Evolutionary conservation across 2,888 invertebrate species (phyloP), one percentile per base, ranked within the genome.

Genomic region (Dioctria linearis): DNA sequence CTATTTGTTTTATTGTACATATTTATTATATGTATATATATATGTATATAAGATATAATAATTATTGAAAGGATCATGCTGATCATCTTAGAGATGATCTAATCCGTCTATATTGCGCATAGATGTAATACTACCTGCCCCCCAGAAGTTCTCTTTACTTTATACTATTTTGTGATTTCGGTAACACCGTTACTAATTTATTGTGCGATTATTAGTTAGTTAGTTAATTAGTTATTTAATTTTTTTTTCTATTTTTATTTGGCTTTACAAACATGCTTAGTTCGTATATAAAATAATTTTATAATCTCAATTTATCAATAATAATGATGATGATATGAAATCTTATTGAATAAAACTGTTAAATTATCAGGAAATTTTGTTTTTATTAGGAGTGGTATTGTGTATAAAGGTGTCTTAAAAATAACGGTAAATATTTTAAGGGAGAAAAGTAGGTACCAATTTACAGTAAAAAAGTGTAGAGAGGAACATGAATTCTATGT

Each of bases 161-260:
- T 71, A 51, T 71, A 51, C 71, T 71, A 71, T 71, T 71, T 71
- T 71, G 71, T 71, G 71, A 71, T 71, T 71, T 59, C 39, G 43
- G 71, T 71, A 71, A 71, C 71, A 54, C 51, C 40, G 71, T 71
- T 71, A 71, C 71, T 71, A 71, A 71, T 71, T 54, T 71, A 71
- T 40, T 51, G 25, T 25, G 0, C 25, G 25, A 25, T 25, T 25
- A 40, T 71, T 51, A 54, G 49, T 54, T 6, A 54, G 39, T 42
- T 67, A 67, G 51, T 54, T 71, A 54, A 37, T 71, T 49, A 51
- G 40, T 71, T 54, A 71, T 25, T 40, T 54, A 43, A 43, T 51
- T 54, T 51, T 25, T 25, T 25, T 25, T 25, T 25, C 25, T 25
- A 25, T 25, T 25, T 25, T 25, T 25, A 25, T 25, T 25, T 71